Conservation (phyloP, 1,140 invertebrate species). For the Cydia strobilella region DNA sequence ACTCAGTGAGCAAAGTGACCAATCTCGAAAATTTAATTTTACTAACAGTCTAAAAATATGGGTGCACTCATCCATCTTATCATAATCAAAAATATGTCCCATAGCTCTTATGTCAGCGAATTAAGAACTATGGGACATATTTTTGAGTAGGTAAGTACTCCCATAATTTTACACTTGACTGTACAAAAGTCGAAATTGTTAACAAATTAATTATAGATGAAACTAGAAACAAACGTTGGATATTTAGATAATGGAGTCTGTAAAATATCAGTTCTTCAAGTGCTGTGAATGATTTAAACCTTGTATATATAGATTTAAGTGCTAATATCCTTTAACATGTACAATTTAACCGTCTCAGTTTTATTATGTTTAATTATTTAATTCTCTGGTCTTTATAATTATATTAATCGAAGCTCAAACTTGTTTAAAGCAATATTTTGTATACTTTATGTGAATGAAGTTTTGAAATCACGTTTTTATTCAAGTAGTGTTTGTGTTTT, state of each 20-base stretch:
- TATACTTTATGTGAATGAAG: conserved; percentile 42
- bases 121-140: too few relatives aligned
- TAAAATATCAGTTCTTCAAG: conserved; percentile 56
- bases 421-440: conserved; percentile 45
- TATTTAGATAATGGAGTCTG: conserved; percentile 43
- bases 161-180: too few relatives aligned
- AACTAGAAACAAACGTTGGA: background rate
- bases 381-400: conserved; percentile 12
- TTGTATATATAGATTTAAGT: conserved; percentile 45
- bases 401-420: conserved; percentile 38
- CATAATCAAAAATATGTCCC: too few relatives aligned
- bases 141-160: too few relatives aligned
- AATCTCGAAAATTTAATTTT: background rate
- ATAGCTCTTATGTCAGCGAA: too few relatives aligned
- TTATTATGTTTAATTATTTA: conserved; percentile 32
- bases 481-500: conserved; percentile 19
- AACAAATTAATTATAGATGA: background rate
- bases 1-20: background rate
- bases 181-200: conserved; percentile 14
- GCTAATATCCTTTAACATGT: conserved; percentile 38
- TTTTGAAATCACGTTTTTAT: conserved; percentile 52
- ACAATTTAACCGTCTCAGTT: conserved; percentile 38
- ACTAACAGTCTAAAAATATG: too few relatives aligned
- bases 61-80: too few relatives aligned
- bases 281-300: conserved; percentile 59